Base-by-base conservation (phyloP, 2,113 vertebrate species). In the Anolis sagrei region DNA sequence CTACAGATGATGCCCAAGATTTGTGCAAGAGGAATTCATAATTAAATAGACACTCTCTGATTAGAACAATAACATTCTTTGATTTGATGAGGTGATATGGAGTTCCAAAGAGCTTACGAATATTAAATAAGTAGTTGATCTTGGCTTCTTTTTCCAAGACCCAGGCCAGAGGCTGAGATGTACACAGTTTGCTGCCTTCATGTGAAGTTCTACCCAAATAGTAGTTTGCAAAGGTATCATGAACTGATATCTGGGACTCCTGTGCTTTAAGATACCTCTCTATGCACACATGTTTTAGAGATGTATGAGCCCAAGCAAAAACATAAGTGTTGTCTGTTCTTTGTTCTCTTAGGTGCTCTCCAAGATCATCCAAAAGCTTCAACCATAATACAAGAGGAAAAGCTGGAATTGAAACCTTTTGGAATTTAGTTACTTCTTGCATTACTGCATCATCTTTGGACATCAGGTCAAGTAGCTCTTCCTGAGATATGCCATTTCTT, bases 21-120 rank as follows among this genome's bases (percentile, higher is more conserved):
- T 97, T 97, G 86, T 96, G 94, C 18, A 96, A 83, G 51, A 96
- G 91, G 89, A 96, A 96, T 85, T 97, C 95, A 39, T 96, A 96
- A 92, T 95, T 95, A 87, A 96, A 97, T 23, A 96, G 69, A 66
- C 95, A 97, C 77, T 95, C 93, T 19, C 89, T 90, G 72, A 96
- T 90, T 62, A 96, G 89, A 32, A 89, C 77, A 44, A 91, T 34
- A 64, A 94, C 89, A 84, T 96, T 95, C 1, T 94, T 93, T 1
- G 96, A 95, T 49, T 80, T 91, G 32, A 96, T 87, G 79, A 96
- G 92, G 80, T 97, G 95, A 86, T 93, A 93, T 1, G 95, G 94
- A 83, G 95, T 91, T 29, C 96, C 95, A 21, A 93, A 89, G 64
- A 97, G 92, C 89, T 94, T 96, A 10, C 94, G 92, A 68, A 95